phyloP scores from a whole-genome alignment of 2,797 vertebrate genomes.

The Fratercula arctica region DNA sequence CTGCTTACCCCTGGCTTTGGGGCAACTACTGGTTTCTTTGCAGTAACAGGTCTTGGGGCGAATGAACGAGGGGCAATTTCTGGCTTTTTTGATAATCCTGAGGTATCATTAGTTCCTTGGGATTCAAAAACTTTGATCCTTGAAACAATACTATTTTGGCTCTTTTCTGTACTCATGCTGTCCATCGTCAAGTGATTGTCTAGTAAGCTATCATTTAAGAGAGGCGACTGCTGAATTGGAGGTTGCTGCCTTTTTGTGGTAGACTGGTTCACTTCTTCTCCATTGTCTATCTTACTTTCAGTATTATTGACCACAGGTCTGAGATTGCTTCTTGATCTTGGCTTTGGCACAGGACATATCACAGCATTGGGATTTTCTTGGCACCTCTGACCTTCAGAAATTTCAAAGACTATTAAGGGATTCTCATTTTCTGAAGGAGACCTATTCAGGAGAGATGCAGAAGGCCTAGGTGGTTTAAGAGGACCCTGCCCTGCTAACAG shows the following conservation, averaged over 20 bases:
- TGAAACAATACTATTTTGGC: constrained; percentile 84
- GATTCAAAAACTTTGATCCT: constrained; percentile 92
- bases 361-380: constrained; percentile 69
- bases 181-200: constrained; percentile 66
- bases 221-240: not conserved
- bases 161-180: constrained; percentile 82
- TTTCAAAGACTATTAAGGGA: constrained; percentile 73
- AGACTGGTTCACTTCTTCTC: constrained; percentile 34
- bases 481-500: constrained; percentile 78
- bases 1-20: constrained; percentile 75
- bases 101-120: constrained; percentile 76
- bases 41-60: constrained; percentile 74
- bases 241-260: not conserved
- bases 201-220: constrained; percentile 52
- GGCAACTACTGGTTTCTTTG: constrained; percentile 83
- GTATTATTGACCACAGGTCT: constrained; percentile 74
- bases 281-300: constrained; percentile 60
- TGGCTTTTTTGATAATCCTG: constrained; percentile 78
- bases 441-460: constrained; percentile 46
- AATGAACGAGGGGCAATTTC: constrained; percentile 81
- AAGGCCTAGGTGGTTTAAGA: constrained; percentile 83
- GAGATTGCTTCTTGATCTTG: constrained; percentile 85
- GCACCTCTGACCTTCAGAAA: constrained; percentile 58
- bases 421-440: constrained; percentile 62
- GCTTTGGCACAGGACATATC: constrained; percentile 85